phyloP scores from a whole-genome alignment of 2,888 invertebrate species.

The Argyresthia goedartella region DNA sequence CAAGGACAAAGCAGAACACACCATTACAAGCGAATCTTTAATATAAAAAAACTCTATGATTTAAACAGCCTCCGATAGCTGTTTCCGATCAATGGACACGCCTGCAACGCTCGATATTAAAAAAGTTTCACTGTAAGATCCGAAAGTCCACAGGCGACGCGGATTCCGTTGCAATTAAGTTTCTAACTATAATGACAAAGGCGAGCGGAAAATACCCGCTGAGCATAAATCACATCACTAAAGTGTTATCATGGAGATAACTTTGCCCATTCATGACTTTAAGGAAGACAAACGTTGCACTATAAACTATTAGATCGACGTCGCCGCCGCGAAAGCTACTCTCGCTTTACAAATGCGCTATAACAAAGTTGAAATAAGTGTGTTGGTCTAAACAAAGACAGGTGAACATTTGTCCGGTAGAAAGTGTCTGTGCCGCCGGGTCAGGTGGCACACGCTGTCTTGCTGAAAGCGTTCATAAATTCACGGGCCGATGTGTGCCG shows the following conservation, averaged over 20 bases:
- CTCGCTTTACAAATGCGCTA: neutral
- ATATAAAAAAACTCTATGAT: slow-evolving; percentile 47
- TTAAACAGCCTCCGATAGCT: slow-evolving; percentile 47
- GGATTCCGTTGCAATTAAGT: slow-evolving; percentile 40
- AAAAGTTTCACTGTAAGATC: slow-evolving; percentile 58
- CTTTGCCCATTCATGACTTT: too few relatives aligned
- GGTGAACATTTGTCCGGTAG: slow-evolving; percentile 50
- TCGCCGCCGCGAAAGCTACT: too few relatives aligned
- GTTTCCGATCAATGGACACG: slow-evolving; percentile 50
- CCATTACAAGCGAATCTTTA: slow-evolving; percentile 40
- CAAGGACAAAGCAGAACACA: slow-evolving; percentile 24
- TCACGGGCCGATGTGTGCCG: slow-evolving; percentile 35
- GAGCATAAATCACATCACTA: neutral
- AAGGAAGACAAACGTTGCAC: too few relatives aligned
- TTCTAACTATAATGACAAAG: slow-evolving; percentile 1
- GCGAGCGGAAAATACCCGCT: neutral
- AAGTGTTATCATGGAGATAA: neutral
- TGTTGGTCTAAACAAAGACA: slow-evolving; percentile 49
- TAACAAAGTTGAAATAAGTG: slow-evolving; percentile 32
- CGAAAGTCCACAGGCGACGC: slow-evolving; percentile 24
- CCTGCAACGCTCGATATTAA: slow-evolving; percentile 58
- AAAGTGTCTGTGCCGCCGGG: slow-evolving; percentile 47
- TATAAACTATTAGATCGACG: too few relatives aligned
- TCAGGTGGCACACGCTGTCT: slow-evolving; percentile 66
- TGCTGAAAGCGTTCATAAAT: slow-evolving; percentile 65